These are phyloP conservation scores for Leucozona laternaria DNA, from an alignment of 2,888 invertebrate species.

Conservation along the genomic window DNA sequence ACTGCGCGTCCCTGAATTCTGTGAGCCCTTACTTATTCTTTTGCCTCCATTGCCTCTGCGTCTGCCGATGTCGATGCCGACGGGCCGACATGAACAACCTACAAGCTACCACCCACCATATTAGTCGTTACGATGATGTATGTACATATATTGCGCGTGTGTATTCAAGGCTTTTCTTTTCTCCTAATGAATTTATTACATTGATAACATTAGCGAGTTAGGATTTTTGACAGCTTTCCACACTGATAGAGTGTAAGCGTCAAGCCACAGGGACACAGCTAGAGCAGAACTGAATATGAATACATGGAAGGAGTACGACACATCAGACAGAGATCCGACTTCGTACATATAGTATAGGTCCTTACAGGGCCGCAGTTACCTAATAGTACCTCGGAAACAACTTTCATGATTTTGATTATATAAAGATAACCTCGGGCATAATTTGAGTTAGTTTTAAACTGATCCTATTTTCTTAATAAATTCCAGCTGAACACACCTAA, in stretches of 20 bases:
- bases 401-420: too few species aligned
- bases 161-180: constrained; percentile 58
- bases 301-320: not conserved
- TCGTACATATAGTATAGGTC: not conserved
- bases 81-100: too few species aligned
- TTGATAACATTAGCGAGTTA: constrained; percentile 73
- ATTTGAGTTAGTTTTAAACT: too few species aligned
- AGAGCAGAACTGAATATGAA: not conserved
- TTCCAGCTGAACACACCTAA: too few species aligned
- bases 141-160: constrained; percentile 24
- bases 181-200: constrained; percentile 74
- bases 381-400: too few species aligned
- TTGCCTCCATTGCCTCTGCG: constrained; percentile 18
- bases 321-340: not conserved
- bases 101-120: too few species aligned
- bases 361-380: not conserved
- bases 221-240: constrained; percentile 69
- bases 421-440: too few species aligned
- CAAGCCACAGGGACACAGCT: constrained; percentile 3
- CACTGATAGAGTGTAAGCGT: constrained; percentile 22
- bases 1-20: constrained; percentile 24
- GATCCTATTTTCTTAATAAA: too few species aligned
- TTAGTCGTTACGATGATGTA: not conserved
- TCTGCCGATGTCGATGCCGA: too few species aligned
- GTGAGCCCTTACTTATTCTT: not conserved